Conservation (phyloP, 2,888 invertebrate species). For the Eilema depressum region DNA sequence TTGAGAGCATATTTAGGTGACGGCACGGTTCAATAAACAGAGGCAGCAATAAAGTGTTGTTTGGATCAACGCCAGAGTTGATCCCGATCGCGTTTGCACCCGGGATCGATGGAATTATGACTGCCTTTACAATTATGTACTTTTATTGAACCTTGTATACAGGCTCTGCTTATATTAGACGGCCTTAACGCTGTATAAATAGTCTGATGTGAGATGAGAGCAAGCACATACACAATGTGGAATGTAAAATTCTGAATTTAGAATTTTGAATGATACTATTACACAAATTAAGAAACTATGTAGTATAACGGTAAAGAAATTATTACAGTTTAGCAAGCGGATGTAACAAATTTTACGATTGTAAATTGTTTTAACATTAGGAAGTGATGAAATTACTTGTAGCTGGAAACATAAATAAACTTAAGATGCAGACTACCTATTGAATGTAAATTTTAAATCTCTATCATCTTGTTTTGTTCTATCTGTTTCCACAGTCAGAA, state of each 20-base stretch:
- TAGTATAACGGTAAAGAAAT: constrained; percentile 25
- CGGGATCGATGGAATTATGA: constrained; percentile 51
- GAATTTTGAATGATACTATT: constrained; percentile 17
- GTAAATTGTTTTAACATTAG: constrained; percentile 19
- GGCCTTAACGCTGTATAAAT: constrained; percentile 36
- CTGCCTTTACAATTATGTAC: constrained; percentile 38
- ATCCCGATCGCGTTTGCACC: constrained; percentile 56
- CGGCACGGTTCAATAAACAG: constrained; percentile 65
- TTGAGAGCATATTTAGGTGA: constrained; percentile 63
- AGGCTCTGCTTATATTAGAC: constrained; percentile 38
- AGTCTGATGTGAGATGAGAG: constrained; percentile 21
- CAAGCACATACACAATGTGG: constrained; percentile 3
- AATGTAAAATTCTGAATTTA: neutral
- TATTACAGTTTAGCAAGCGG: constrained; percentile 18
- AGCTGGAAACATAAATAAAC: constrained; percentile 2
- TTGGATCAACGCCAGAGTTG: constrained; percentile 73
- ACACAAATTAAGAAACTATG: constrained; percentile 19
- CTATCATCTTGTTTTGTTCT: neutral
- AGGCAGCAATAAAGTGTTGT: constrained; percentile 68
- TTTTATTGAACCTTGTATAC: constrained; percentile 34
- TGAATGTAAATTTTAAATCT: neutral
- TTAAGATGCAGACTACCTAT: neutral
- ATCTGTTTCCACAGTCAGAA: too few relatives aligned
- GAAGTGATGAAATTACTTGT: constrained; percentile 27
- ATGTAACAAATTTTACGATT: constrained; percentile 27